A percentile compares a stretch with the other conserved stretches of the same genome.
Evolutionary conservation across 2,113 vertebrate species (phyloP).

Genomic region (Tyrannus savana): DNA sequence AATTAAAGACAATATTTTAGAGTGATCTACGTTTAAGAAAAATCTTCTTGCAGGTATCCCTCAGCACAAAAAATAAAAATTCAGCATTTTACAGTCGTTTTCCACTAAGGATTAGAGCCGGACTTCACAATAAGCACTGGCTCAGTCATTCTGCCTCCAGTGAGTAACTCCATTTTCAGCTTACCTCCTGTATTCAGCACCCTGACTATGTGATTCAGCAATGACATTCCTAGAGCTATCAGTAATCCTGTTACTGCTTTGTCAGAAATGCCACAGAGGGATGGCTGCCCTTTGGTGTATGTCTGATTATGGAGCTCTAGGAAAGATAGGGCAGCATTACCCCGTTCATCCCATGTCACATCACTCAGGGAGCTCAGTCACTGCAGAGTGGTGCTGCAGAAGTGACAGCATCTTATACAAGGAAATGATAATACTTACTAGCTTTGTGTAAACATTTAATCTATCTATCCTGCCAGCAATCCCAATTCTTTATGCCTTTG

Average conservation of each 20-base stretch:
- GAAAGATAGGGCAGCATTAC: not conserved
- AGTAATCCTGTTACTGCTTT: constrained; percentile 20
- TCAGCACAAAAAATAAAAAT: not conserved
- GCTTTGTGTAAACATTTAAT: constrained; percentile 35
- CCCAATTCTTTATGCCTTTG: not conserved
- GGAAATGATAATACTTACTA: not conserved
- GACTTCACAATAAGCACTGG: not conserved
- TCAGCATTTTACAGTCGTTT: not conserved
- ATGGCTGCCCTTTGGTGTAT: constrained; percentile 29
- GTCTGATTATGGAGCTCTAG: constrained; percentile 18
- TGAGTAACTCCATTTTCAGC: constrained; percentile 11
- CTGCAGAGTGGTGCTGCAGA: not conserved
- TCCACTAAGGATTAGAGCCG: not conserved
- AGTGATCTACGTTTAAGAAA: not conserved
- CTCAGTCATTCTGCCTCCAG: not conserved
- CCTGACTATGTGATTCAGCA: not conserved
- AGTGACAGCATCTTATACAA: constrained; percentile 14
- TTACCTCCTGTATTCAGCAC: not conserved
- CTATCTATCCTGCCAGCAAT: not conserved
- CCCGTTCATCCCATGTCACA: not conserved
- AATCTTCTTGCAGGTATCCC: not conserved
- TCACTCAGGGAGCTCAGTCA: not conserved
- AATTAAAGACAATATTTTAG: not conserved
- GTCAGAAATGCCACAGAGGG: not conserved
- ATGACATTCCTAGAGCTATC: not conserved